These are phyloP conservation scores for Melieria omissa DNA, from an alignment of 2,888 invertebrate genomes.

Conservation along the genomic window DNA sequence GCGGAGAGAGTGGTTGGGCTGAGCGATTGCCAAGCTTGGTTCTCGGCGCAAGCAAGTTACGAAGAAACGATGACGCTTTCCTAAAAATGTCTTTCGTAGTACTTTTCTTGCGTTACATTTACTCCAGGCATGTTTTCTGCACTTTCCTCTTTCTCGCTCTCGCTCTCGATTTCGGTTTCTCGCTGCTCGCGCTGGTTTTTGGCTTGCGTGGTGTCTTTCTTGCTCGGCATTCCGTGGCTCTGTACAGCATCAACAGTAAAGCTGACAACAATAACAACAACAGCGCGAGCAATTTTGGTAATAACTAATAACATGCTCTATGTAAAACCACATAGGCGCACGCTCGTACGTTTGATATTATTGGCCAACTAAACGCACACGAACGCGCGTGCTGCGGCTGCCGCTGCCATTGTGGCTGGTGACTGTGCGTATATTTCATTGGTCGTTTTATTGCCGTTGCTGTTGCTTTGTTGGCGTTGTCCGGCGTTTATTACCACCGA, in stretches of 20 bases:
- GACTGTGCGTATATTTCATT: conserved; percentile 60
- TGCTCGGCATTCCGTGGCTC: too few relatives aligned
- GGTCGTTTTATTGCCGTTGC: conserved; percentile 54
- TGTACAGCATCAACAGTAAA: background rate
- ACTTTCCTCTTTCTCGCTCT: too few relatives aligned
- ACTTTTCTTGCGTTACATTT: background rate
- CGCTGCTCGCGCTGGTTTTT: too few relatives aligned
- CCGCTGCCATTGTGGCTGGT: conserved; percentile 49
- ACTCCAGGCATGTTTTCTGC: too few relatives aligned
- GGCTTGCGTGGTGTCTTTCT: too few relatives aligned
- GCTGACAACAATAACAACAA: background rate
- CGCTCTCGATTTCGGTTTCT: too few relatives aligned
- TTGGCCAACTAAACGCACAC: conserved; percentile 53
- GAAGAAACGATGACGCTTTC: too few relatives aligned
- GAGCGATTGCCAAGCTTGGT: too few relatives aligned
- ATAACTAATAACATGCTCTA: conserved; percentile 14
- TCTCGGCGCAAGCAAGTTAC: too few relatives aligned
- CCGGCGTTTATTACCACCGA: conserved; percentile 34
- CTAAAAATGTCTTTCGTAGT: too few relatives aligned
- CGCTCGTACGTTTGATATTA: conserved; percentile 37
- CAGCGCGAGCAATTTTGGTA: too few relatives aligned
- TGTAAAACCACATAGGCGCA: conserved; percentile 14
- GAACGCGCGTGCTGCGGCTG: conserved; percentile 42
- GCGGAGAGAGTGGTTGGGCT: too few relatives aligned
- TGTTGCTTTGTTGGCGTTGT: conserved; percentile 37